phyloP scores from a whole-genome alignment of 2,797 vertebrate genomes.

The Phrynocephalus vlangalii region DNA sequence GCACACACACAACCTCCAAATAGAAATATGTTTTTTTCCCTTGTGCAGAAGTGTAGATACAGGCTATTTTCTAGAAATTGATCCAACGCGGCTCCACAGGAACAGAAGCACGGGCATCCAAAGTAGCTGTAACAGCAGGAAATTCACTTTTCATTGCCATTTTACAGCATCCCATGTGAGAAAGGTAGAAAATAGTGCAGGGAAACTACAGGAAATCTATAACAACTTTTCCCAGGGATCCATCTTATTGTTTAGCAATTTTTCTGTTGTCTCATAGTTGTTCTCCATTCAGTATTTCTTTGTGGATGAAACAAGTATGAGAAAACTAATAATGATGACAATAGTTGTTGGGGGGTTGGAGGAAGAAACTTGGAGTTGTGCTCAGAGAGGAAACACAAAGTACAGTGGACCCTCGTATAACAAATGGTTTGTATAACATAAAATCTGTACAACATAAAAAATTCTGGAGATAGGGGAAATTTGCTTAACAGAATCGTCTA shows the following conservation, averaged over 20 bases:
- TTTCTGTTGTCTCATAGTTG: slow-evolving; percentile 34
- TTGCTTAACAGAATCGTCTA: too few relatives aligned
- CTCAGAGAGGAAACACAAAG: slow-evolving; percentile 36
- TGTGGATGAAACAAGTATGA: background rate
- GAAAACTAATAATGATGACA: background rate
- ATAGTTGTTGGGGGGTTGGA: background rate
- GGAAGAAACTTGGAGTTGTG: slow-evolving; percentile 33
- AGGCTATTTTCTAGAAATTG: slow-evolving; percentile 73
- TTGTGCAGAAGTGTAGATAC: slow-evolving; percentile 71
- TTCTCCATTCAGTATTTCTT: slow-evolving; percentile 41
- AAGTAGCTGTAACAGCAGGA: slow-evolving; percentile 64
- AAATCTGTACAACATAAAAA: too few relatives aligned
- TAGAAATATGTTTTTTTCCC: slow-evolving; percentile 63
- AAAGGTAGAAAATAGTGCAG: slow-evolving; percentile 61
- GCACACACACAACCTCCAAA: slow-evolving; percentile 53
- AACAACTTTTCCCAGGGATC: slow-evolving; percentile 58
- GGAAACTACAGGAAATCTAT: slow-evolving; percentile 62
- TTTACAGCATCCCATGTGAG: slow-evolving; percentile 64
- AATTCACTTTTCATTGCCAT: slow-evolving; percentile 66
- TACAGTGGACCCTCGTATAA: background rate
- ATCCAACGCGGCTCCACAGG: slow-evolving; percentile 66
- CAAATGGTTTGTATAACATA: too few relatives aligned
- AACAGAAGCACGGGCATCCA: slow-evolving; percentile 63
- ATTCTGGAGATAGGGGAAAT: too few relatives aligned
- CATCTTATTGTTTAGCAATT: slow-evolving; percentile 57